Evolutionary conservation across 2,888 invertebrate genomes (phyloP).

Genomic region (Lithosia quadra): DNA sequence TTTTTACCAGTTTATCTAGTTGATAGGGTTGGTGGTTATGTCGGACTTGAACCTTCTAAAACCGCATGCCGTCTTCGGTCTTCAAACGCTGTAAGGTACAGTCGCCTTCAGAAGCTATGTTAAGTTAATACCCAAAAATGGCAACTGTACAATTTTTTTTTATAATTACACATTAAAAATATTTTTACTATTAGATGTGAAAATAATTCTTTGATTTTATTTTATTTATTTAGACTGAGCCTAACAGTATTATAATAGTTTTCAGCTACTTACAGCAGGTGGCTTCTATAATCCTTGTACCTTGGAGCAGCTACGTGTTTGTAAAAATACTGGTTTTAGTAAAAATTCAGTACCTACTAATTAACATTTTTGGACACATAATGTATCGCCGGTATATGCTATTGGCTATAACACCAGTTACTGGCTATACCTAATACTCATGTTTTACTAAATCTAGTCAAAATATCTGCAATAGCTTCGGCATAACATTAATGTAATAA

Average conservation of each 20-base stretch:
- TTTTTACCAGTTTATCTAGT: not conserved
- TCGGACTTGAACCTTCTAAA: no score
- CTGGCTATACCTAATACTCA: not conserved
- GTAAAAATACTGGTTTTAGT: no score
- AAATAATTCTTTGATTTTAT: slow-evolving; percentile 37
- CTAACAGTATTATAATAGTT: slow-evolving; percentile 28
- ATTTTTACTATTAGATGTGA: slow-evolving; percentile 11
- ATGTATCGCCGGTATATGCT: no score
- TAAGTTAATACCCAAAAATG: no score
- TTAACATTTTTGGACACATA: no score
- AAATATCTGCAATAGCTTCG: not conserved
- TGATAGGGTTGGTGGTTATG: no score
- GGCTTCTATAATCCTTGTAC: not conserved
- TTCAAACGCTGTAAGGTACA: no score
- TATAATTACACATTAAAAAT: not conserved
- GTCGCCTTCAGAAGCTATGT: no score
- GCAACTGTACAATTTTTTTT: not conserved
- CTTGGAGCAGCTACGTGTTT: no score
- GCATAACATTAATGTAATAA: not conserved
- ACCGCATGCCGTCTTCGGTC: no score
- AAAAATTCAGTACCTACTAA: no score
- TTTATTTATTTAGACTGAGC: slow-evolving; percentile 32
- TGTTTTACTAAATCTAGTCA: not conserved
- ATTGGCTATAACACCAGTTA: no score
- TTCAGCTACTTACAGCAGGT: not conserved